A percentile compares a stretch with the other conserved stretches of the same genome.
Evolutionary conservation across 2,113 vertebrate genomes (phyloP).

Genomic region (Ammospiza caudacuta): DNA sequence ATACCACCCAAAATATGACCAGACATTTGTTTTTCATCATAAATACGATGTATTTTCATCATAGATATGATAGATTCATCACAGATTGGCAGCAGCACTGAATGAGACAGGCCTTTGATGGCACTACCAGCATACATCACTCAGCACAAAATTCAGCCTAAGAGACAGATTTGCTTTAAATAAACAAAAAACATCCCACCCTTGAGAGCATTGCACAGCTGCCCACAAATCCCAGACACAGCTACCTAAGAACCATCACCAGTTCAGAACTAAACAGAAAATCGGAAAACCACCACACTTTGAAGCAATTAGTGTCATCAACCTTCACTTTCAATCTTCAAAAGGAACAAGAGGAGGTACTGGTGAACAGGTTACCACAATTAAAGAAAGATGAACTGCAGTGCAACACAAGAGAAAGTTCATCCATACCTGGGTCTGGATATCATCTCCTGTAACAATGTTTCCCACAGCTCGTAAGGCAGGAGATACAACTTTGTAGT

Average conservation of each 20-base stretch:
- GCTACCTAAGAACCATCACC: not conserved
- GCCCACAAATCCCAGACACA: not conserved
- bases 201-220: not conserved
- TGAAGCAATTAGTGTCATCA: not conserved
- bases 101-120: not conserved
- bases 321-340: not conserved
- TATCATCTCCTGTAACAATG: conserved; percentile 96
- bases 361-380: not conserved
- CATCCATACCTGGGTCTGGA: conserved; percentile 91
- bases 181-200: not conserved
- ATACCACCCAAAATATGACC: not conserved
- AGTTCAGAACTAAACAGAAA: not conserved
- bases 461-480: conserved; percentile 95
- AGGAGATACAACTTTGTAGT: conserved; percentile 98
- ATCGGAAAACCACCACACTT: not conserved
- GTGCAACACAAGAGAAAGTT: not conserved
- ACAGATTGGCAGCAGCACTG: not conserved
- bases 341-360: not conserved
- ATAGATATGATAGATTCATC: not conserved
- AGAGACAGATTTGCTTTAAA: not conserved
- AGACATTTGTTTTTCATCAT: not conserved
- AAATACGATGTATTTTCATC: not conserved
- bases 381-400: not conserved
- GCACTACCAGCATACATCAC: not conserved
- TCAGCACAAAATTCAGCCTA: not conserved